phyloP scores from a whole-genome alignment of 2,888 invertebrate genomes.

The Meghimatium bilineatum region DNA sequence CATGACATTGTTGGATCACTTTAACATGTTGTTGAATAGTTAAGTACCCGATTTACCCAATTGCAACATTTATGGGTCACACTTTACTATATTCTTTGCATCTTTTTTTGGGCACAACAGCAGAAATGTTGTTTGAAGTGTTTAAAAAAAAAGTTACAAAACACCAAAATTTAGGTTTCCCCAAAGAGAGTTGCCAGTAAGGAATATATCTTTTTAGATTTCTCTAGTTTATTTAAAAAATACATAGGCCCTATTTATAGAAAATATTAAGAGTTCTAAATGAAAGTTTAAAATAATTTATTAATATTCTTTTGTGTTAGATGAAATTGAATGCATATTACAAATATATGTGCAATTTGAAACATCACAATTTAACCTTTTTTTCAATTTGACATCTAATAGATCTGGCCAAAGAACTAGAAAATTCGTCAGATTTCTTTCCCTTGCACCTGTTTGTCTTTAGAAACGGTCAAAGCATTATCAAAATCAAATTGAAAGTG shows the following conservation, averaged over 20 bases:
- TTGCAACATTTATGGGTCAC: no score
- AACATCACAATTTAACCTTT: not conserved
- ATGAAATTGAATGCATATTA: not conserved
- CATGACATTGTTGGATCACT: no score
- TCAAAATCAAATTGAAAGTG: no score
- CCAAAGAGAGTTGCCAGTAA: no score
- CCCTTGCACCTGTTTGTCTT: not conserved
- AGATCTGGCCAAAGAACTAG: slow-evolving; percentile 22
- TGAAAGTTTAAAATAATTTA: not conserved
- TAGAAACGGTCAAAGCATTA: slow-evolving; percentile 16
- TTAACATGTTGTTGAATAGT: no score
- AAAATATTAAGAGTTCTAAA: not conserved
- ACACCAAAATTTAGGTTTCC: no score
- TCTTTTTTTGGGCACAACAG: no score
- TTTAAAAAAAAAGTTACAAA: no score
- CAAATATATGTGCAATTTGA: not conserved
- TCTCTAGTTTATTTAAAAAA: not conserved
- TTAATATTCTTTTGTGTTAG: not conserved
- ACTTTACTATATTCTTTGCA: no score
- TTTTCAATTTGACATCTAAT: not conserved
- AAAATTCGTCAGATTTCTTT: slow-evolving; percentile 25
- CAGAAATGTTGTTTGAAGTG: no score
- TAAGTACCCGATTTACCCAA: no score
- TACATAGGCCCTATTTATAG: not conserved
- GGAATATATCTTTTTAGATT: not conserved